phyloP scores from a whole-genome alignment of 1,140 invertebrate genomes.

The Aporrectodea caliginosa region DNA sequence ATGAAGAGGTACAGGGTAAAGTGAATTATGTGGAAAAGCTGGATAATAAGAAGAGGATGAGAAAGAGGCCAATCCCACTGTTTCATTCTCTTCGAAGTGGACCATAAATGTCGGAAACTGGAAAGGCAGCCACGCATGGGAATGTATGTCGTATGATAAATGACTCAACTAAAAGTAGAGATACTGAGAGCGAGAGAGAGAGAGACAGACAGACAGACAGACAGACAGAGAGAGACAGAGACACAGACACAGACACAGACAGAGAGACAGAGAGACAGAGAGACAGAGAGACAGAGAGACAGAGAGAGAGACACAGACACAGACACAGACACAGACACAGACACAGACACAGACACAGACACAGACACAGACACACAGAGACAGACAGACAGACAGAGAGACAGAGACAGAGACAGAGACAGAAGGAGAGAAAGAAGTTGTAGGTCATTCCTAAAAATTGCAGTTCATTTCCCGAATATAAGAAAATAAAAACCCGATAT shows the following conservation, averaged over 20 bases:
- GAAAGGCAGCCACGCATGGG: background rate
- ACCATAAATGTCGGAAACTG: background rate
- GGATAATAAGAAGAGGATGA: too few relatives aligned
- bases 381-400: background rate
- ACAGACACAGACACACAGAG: background rate
- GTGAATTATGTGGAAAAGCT: background rate
- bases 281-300: slow-evolving; percentile 1
- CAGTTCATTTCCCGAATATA: background rate
- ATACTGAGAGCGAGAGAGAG: background rate
- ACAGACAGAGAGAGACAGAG: background rate
- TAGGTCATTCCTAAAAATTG: background rate
- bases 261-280: background rate
- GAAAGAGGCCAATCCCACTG: too few relatives aligned
- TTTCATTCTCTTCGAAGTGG: too few relatives aligned
- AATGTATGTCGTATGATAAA: background rate
- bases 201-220: background rate
- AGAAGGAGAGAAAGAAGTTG: background rate
- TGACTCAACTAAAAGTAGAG: background rate
- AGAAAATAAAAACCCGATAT: too few relatives aligned
- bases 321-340: background rate
- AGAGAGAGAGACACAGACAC: background rate
- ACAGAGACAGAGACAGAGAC: background rate
- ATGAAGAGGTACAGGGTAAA: background rate
- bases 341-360: background rate
- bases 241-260: background rate